Evolutionary conservation across 2,113 vertebrate species (phyloP), one percentile per base, ranked within the genome.

Genomic region (Cricetomys ansorgei): DNA sequence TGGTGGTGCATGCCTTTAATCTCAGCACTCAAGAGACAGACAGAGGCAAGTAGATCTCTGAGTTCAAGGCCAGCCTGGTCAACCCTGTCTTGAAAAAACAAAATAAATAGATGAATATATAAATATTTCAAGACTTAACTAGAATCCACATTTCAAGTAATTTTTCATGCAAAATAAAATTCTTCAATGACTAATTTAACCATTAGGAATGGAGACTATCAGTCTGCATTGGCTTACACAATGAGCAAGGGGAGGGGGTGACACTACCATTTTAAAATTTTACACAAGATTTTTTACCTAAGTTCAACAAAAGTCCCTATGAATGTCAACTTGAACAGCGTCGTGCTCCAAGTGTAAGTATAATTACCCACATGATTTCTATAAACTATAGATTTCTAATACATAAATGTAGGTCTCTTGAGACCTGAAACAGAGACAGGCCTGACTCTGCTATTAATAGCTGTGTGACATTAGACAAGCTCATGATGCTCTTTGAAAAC

Each of bases 111-210:
- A n/a, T n/a, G 37, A 21, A n/a, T 12, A 94, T 75, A 85, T 27
- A 91, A 84, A 83, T 29, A 92, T 59, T 92, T 92, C 37, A 85
- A 91, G 50, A 84, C 84, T 83, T 88, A 77, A 64, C 0, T 94
- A 3, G 2, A 91, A 89, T 93, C 43, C 31, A 91, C 67, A 96
- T 81, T 83, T 89, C 34, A 90, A 70, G 55, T 62, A 93, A 89
- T 5, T 84, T 48, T 92, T 11, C 7, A 96, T 62, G 8, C 21
- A 97, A 97, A 91, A 87, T 57, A 89, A 86, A 93, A 64, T 62
- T n/a, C 34, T 83, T 95, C 31, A 43, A 76, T 88, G 7, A 92
- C 4, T 72, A 73, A 86, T 23, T 88, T 59, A 95, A 83, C 21
- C 29, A 90, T 65, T 81, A 94, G 40, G 75, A 93, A 94, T 11